Evolutionary conservation across 2,888 invertebrate genomes (phyloP).

Genomic region (Colostygia pectinataria): DNA sequence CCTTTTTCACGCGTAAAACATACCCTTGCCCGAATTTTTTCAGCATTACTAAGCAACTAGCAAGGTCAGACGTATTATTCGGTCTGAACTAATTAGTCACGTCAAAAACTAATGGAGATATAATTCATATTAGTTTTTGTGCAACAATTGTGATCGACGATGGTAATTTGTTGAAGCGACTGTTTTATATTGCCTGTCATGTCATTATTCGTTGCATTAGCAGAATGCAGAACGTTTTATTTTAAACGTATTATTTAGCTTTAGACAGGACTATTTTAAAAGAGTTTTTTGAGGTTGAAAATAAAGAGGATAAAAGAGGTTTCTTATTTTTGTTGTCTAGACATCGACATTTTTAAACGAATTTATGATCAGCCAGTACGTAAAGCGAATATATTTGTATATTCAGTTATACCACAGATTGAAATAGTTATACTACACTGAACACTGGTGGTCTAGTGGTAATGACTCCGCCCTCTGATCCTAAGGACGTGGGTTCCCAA

Average conservation of each 20-base stretch:
- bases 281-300: background rate
- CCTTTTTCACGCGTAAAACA: background rate
- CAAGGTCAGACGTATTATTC: constrained; percentile 59
- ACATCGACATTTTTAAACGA: no score
- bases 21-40: constrained; percentile 35
- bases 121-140: constrained; percentile 58
- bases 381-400: no score
- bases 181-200: constrained; percentile 15
- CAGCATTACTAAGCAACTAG: constrained; percentile 40
- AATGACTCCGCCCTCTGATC: no score
- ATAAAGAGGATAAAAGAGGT: no score
- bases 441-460: no score
- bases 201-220: constrained; percentile 21
- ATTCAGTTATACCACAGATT: no score
- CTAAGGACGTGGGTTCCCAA: no score
- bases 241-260: constrained; percentile 12
- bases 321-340: no score
- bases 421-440: no score
- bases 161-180: constrained; percentile 39
- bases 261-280: background rate
- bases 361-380: no score
- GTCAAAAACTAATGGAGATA: constrained; percentile 64
- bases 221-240: constrained; percentile 11
- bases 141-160: constrained; percentile 44
- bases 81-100: constrained; percentile 69